A percentile compares a stretch with the other conserved stretches of the same genome.
Evolutionary conservation across 2,113 vertebrate species (phyloP).

Genomic region (Oriolus oriolus): DNA sequence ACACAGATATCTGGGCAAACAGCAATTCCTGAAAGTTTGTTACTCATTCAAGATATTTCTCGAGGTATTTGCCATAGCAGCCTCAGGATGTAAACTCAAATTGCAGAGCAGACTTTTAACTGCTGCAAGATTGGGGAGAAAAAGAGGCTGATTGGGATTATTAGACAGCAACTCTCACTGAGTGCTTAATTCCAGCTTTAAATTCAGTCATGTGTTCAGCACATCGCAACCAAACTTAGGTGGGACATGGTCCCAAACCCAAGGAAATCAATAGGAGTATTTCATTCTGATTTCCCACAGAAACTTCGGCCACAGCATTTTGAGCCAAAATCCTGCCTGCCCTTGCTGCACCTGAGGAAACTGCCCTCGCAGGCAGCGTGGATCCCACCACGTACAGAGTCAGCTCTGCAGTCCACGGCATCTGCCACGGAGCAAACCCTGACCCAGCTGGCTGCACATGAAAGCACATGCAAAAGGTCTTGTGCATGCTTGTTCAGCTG

Average conservation of each 20-base stretch:
- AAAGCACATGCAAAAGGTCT: not conserved
- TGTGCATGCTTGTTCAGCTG: not conserved
- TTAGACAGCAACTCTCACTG: not conserved
- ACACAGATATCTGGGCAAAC: not conserved
- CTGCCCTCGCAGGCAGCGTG: rapidly evolving
- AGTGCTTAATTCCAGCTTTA: not conserved
- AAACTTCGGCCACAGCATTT: not conserved
- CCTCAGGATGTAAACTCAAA: not conserved
- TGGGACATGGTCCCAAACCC: not conserved
- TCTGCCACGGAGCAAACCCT: not conserved
- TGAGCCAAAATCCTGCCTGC: not conserved
- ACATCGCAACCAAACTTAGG: not conserved
- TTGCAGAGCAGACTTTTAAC: not conserved
- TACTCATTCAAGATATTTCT: not conserved
- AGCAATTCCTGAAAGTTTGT: not conserved
- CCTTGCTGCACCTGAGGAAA: not conserved
- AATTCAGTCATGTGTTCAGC: not conserved
- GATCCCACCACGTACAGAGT: rapidly evolving
- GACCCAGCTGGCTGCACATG: not conserved
- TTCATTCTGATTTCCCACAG: not conserved
- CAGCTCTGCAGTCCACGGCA: not conserved
- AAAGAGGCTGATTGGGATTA: not conserved
- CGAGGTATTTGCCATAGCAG: not conserved
- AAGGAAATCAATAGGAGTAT: not conserved
- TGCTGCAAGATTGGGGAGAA: not conserved